Evolutionary conservation across 2,888 invertebrate species (phyloP).

Genomic region (Hydroisotoma schaefferi): DNA sequence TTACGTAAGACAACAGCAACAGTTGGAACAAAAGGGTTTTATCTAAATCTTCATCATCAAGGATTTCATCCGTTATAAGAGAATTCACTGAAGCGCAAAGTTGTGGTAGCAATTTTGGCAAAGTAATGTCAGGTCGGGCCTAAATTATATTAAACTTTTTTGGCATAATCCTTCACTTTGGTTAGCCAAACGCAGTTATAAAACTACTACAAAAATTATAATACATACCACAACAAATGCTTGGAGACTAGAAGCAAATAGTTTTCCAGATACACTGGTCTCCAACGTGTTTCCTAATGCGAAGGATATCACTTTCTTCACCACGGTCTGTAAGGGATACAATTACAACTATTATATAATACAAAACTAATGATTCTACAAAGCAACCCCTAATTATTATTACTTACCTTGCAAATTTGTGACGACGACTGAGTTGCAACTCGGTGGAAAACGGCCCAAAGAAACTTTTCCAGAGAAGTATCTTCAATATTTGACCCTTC

Average conservation of each 20-base stretch:
- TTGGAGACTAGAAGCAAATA: conserved; percentile 69
- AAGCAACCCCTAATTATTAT: background rate
- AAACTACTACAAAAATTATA: conserved; percentile 11
- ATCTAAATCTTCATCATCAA: conserved; percentile 72
- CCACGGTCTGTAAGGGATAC: conserved; percentile 58
- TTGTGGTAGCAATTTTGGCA: conserved; percentile 69
- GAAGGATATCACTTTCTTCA: conserved; percentile 72
- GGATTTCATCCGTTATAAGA: conserved; percentile 62
- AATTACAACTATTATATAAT: conserved; percentile 7
- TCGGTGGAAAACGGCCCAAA: conserved; percentile 58
- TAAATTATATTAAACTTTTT: conserved; percentile 36
- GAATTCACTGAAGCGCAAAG: conserved; percentile 64
- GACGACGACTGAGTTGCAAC: conserved; percentile 46
- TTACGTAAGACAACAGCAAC: conserved; percentile 66
- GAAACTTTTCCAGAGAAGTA: conserved; percentile 57
- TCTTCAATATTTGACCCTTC: conserved; percentile 60
- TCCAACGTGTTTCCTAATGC: conserved; percentile 73
- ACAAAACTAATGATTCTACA: conserved; percentile 42
- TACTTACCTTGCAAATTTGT: conserved; percentile 38
- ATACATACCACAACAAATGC: conserved; percentile 55
- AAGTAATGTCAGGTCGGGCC: conserved; percentile 66
- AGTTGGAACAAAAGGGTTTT: conserved; percentile 74
- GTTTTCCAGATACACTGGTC: conserved; percentile 75
- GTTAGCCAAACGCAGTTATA: background rate
- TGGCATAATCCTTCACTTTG: background rate